Evolutionary conservation across 2,113 vertebrate genomes (phyloP).

Genomic region (Solea senegalensis): DNA sequence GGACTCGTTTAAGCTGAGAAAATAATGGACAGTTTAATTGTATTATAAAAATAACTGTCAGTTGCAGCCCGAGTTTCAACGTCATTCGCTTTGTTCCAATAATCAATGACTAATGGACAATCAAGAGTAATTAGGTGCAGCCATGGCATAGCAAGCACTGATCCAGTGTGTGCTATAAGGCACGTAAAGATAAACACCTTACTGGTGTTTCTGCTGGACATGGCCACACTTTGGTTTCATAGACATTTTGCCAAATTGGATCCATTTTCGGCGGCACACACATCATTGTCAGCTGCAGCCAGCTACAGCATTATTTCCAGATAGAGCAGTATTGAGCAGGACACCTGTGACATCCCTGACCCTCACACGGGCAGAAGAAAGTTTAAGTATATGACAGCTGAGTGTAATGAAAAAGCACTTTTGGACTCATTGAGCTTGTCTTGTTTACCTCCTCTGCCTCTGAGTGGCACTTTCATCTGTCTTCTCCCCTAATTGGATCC

Average conservation of each 20-base stretch:
- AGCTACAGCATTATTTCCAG: slow-evolving; percentile 41
- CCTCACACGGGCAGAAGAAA: slow-evolving; percentile 63
- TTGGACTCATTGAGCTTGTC: slow-evolving; percentile 78
- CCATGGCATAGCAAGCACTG: not conserved
- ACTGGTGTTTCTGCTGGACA: not conserved
- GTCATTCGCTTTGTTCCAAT: no score
- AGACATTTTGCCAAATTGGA: slow-evolving; percentile 37
- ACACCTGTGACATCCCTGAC: slow-evolving; percentile 56
- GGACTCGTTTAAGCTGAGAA: no score
- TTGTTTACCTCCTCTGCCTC: slow-evolving; percentile 82
- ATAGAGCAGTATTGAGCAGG: slow-evolving; percentile 13
- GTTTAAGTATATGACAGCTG: slow-evolving; percentile 70
- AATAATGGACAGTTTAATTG: no score
- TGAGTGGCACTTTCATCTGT: slow-evolving; percentile 85
- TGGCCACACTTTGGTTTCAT: slow-evolving; percentile 33
- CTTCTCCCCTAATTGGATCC: slow-evolving; percentile 83
- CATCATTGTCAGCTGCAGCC: slow-evolving; percentile 46
- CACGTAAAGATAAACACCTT: slow-evolving; percentile 14
- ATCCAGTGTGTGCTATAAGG: slow-evolving; percentile 3
- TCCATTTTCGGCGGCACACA: slow-evolving; percentile 51
- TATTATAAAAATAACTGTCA: no score
- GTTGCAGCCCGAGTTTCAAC: no score
- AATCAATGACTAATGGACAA: no score
- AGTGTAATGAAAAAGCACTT: slow-evolving; percentile 84
- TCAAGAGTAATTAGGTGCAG: no score